Evolutionary conservation across 2,113 vertebrate genomes (phyloP), one percentile per base, ranked within the genome.

Genomic region (Hypanus sabinus): DNA sequence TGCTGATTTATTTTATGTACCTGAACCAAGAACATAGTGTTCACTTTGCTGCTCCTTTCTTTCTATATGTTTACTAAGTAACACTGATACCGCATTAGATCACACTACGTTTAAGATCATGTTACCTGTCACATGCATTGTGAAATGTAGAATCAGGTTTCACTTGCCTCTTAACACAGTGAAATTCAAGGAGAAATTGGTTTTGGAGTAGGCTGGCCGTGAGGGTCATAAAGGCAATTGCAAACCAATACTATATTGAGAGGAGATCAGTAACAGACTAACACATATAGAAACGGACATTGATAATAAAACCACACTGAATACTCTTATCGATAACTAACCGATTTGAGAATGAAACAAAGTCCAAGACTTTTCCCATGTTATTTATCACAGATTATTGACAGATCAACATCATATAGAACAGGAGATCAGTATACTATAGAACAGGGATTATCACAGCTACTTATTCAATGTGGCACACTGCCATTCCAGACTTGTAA

Each of bases 41-140:
- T 93, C 90, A 27, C 22, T 38, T 36, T 71, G 90, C 68, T 71
- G 33, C 90, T 70, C 90, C 90, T 93, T 73, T 71, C 90, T 73
- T 90, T 93, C 90, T 38, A 36, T 93, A 93, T 93, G 71, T 93
- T 93, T 93, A 93, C 68, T 27, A 93, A 93, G 33, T 73, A 93
- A 24, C 90, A 73, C 38, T 46, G 36, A 70, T 93, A 36, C 65
- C 14, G 90, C 22, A 71, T 93, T 93, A 73, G 65, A 71, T 93
- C 36, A 71, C 33, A 33, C 20, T 70, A 46, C 36, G 0, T 70
- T 18, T 36, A 93, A 93, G 71, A 93, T 93, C 68, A 46, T 24
- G 10, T 93, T 93, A 73, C 65, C 68, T 10, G 68, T 93, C 68
- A 93, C 68, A 91, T 71, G 68, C 90, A 93, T 46, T 71, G 90